These are phyloP conservation scores for Neomorphus geoffroyi DNA, from an alignment of 2,797 vertebrate species.

Conservation along the genomic window DNA sequence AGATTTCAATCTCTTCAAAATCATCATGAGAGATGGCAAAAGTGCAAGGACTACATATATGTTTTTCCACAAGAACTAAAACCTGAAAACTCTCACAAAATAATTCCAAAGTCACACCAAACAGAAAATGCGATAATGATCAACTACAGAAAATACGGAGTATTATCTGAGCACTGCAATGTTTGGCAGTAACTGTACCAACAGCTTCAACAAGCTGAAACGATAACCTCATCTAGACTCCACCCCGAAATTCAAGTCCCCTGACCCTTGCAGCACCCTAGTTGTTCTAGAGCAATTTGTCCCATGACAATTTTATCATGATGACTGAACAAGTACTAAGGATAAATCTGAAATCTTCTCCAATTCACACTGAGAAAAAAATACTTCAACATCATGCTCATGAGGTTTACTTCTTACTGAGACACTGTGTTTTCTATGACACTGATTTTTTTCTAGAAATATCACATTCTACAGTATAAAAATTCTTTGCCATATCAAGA, in stretches of 20 bases:
- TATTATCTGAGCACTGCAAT: background rate
- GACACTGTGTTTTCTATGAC: background rate
- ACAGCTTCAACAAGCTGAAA: background rate
- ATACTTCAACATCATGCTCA: background rate
- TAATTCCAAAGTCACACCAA: background rate
- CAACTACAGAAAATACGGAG: background rate
- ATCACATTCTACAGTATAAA: background rate
- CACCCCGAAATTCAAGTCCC: background rate
- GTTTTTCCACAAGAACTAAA: background rate
- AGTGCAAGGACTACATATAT: background rate
- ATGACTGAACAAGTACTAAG: background rate
- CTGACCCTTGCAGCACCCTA: background rate
- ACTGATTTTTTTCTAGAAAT: background rate
- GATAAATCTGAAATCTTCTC: background rate
- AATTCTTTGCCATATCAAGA: background rate
- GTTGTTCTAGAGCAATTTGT: background rate
- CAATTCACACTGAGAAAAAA: background rate
- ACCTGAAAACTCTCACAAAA: background rate
- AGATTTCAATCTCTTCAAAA: background rate
- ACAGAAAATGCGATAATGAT: background rate
- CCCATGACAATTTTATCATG: background rate
- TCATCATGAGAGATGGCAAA: background rate
- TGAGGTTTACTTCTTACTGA: background rate
- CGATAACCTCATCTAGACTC: background rate
- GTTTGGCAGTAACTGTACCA: background rate